Base-by-base conservation (phyloP, 2,113 vertebrate genomes). In the Elephantulus edwardii region DNA sequence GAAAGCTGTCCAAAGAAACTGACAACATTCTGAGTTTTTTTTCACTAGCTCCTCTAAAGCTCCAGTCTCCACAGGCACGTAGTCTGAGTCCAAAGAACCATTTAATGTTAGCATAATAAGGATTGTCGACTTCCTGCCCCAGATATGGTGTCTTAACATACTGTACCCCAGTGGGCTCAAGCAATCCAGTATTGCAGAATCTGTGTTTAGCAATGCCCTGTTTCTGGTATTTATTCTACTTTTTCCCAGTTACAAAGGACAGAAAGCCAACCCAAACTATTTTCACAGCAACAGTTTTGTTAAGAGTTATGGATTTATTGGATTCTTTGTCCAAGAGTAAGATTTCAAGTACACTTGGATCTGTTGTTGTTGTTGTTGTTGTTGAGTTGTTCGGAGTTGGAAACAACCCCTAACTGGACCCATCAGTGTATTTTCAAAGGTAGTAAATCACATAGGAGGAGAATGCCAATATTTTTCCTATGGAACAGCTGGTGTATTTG, bases 1-100 rank as follows among this genome's bases (percentile, higher is more conserved):
- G 87, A 95, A 95, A 90, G 85, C 89, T n/a, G 54, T 64, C 13
- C 12, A 33, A 93, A 85, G 64, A 94, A 87, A 46, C 90, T 92
- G 84, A 83, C 62, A 90, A 66, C 38, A 88, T 84, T 30, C 77
- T 70, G 75, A 90, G 91, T 88, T 88, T 74, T 77, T 68, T 90
- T 72, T 92, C 50, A 8, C 28, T 3, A 74, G 38, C 83, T 20
- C 56, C 81, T n/a, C 80, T 80, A 86, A 89, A 84, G 68, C 62
- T 89, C 30, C 74, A 48, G 10, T 74, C 81, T 96, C 81, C 86
- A 72, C 77, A 86, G 72, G 66, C 62, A 74, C 24, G 35, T 80
- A 77, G 54, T 78, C 89, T 81, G 58, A 92, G 38, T 70, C 7
- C 54, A 77, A 79, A 88, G 71, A 93, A 86, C 80, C 19, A 8